phyloP scores from a whole-genome alignment of 1,140 invertebrate species.

The Philotrypesis tridentata region DNA sequence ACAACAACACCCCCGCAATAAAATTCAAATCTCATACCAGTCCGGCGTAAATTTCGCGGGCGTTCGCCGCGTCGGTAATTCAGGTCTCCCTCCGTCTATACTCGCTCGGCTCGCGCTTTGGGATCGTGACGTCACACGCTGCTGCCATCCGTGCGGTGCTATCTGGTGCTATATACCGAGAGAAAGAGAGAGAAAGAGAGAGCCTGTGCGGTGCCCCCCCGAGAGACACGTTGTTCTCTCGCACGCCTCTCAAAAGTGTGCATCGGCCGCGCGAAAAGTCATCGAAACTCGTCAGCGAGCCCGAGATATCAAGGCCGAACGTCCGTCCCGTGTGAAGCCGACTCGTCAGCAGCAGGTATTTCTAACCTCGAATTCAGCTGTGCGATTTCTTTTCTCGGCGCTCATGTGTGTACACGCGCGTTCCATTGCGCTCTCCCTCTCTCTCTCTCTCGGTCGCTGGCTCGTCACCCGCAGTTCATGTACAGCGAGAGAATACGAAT shows the following conservation, averaged over 20 bases:
- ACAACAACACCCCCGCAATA: neutral
- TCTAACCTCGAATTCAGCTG: neutral
- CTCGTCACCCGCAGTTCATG: too few relatives aligned
- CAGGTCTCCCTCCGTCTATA: neutral
- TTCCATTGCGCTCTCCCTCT: neutral
- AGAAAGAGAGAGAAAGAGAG: too few relatives aligned
- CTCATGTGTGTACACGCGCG: neutral
- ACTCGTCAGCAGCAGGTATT: neutral
- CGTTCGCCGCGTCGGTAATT: neutral
- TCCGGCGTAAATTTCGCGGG: neutral
- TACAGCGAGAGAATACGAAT: too few relatives aligned
- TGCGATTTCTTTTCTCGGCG: neutral
- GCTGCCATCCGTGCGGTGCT: conserved; percentile 4
- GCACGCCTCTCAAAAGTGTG: too few relatives aligned
- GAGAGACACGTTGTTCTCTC: conserved; percentile 37
- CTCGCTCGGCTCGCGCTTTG: neutral
- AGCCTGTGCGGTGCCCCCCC: too few relatives aligned
- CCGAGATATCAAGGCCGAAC: neutral
- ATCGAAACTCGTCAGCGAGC: too few relatives aligned
- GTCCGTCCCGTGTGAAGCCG: neutral
- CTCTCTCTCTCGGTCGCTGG: too few relatives aligned
- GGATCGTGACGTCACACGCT: conserved; percentile 21
- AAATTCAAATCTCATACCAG: neutral
- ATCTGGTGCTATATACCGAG: neutral
- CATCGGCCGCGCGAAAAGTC: neutral